Evolutionary conservation across 2,113 vertebrate species (phyloP).

Genomic region (Perca flavescens): DNA sequence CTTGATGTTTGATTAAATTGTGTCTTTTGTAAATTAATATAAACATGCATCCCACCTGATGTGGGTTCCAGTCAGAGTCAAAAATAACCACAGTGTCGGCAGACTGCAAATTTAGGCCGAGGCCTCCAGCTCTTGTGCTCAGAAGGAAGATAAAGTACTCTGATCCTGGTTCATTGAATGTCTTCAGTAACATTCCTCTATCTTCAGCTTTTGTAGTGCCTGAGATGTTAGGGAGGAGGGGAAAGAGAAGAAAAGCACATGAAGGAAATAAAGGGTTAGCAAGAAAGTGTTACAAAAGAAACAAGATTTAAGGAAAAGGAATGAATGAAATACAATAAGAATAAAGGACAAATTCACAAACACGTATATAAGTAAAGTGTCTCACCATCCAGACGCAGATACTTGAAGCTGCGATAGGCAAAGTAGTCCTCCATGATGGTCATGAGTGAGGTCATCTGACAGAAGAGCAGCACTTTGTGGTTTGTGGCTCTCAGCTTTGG

Average conservation of each 20-base stretch:
- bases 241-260: not conserved
- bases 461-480: conserved; percentile 98
- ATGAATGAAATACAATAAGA: not conserved
- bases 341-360: conserved; percentile 6
- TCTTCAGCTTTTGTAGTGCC: conserved; percentile 98
- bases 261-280: not conserved
- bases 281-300: not conserved
- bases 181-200: conserved; percentile 94
- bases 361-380: conserved; percentile 6
- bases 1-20: conserved; percentile 40
- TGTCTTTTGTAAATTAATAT: conserved; percentile 68
- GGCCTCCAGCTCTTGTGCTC: conserved; percentile 93
- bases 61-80: conserved; percentile 98
- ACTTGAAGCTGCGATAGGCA: conserved; percentile 95
- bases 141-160: conserved; percentile 97
- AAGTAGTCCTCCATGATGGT: conserved; percentile 99
- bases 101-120: conserved; percentile 95
- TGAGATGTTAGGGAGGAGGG: conserved; percentile 47
- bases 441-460: conserved; percentile 99
- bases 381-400: conserved; percentile 96
- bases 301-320: not conserved
- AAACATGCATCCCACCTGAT: conserved; percentile 91
- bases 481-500: conserved; percentile 94
- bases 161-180: conserved; percentile 92
- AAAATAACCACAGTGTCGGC: conserved; percentile 97